These are phyloP conservation scores for Pelecanus crispus DNA, from an alignment of 2,113 vertebrate species.

Conservation along the genomic window DNA sequence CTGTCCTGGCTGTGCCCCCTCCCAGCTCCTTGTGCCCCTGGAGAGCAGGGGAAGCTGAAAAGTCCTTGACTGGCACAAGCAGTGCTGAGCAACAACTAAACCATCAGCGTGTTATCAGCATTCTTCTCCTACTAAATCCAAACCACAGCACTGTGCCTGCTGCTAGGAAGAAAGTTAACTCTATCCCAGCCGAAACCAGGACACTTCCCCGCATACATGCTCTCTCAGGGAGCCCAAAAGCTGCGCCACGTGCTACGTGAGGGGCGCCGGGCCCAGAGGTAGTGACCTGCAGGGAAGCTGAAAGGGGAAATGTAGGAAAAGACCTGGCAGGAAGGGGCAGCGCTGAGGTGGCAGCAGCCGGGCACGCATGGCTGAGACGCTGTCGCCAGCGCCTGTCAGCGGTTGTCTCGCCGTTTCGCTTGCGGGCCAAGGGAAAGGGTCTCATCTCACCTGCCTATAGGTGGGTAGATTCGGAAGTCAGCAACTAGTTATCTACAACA, in stretches of 20 bases:
- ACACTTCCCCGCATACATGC: neutral
- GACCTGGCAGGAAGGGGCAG: accelerated
- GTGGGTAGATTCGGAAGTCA: neutral
- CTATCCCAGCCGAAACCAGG: too few relatives aligned
- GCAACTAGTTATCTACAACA: neutral
- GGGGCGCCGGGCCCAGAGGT: neutral
- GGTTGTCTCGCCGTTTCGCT: accelerated
- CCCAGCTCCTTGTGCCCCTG: too few relatives aligned
- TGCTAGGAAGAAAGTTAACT: too few relatives aligned
- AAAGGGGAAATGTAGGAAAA: neutral
- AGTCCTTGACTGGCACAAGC: too few relatives aligned
- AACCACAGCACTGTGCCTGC: too few relatives aligned
- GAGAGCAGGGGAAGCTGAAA: too few relatives aligned
- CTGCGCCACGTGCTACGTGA: accelerated
- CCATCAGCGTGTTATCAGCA: too few relatives aligned
- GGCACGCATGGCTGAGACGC: accelerated
- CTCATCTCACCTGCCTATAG: neutral
- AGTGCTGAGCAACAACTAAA: too few relatives aligned
- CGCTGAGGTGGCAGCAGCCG: neutral
- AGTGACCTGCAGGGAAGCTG: neutral
- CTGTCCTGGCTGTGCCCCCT: too few relatives aligned
- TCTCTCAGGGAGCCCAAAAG: neutral
- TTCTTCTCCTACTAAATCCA: too few relatives aligned
- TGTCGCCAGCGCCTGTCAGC: accelerated
- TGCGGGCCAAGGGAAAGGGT: neutral